A percentile compares a stretch with the other conserved stretches of the same genome.
Evolutionary conservation across 2,113 vertebrate species (phyloP).

Genomic region (Entelurus aequoreus): DNA sequence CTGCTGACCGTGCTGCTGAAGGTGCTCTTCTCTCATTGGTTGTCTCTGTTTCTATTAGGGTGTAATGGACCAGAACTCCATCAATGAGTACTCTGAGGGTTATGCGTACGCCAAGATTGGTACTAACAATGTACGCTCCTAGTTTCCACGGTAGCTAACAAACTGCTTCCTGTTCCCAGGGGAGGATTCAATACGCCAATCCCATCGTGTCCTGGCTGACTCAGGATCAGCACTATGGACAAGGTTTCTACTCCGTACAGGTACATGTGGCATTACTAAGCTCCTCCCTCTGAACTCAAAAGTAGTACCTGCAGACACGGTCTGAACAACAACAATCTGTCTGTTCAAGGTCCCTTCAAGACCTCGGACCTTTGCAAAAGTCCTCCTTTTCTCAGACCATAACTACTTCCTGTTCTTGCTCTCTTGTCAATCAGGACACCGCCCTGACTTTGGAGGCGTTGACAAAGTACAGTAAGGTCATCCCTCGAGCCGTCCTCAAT

Average conservation of each 20-base stretch:
- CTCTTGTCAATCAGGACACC: constrained; percentile 73
- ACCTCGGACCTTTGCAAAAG: too few relatives aligned
- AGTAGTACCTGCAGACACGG: too few relatives aligned
- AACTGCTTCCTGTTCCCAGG: constrained; percentile 25
- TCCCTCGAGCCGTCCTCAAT: constrained; percentile 60
- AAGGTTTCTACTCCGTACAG: constrained; percentile 84
- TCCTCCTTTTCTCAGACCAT: not conserved
- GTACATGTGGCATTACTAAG: constrained; percentile 51
- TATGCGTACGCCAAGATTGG: too few relatives aligned
- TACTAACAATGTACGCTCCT: too few relatives aligned
- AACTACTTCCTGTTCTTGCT: too few relatives aligned
- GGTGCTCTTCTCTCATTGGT: constrained; percentile 23
- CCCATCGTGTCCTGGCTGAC: constrained; percentile 85
- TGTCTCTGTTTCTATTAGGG: not conserved
- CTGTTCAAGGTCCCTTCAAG: not conserved
- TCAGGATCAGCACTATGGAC: constrained; percentile 83
- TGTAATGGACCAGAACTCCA: too few relatives aligned
- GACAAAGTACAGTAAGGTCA: constrained; percentile 75
- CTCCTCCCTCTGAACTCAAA: constrained; percentile 6
- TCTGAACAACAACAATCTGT: not conserved
- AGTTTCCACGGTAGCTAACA: not conserved
- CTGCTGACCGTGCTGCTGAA: constrained; percentile 73
- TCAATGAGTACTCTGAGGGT: too few relatives aligned
- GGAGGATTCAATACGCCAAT: constrained; percentile 71
- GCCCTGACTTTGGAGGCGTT: constrained; percentile 81